Percentiles rank a stretch among this genome's conserved stretches.
phyloP scores from a whole-genome alignment of 2,888 invertebrate genomes.

The Drosophila falleni region DNA sequence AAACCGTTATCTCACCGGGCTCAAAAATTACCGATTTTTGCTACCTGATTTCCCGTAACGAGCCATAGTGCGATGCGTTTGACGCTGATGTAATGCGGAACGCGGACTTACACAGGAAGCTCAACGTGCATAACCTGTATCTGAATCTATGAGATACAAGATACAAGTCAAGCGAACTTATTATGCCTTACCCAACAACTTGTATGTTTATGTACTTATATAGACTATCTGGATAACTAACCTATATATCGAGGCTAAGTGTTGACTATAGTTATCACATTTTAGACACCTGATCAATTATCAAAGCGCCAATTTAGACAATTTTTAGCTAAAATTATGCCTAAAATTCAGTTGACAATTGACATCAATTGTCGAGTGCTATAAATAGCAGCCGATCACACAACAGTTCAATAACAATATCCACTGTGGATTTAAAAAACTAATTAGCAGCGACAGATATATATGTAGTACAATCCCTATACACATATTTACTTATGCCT shows the following conservation, averaged over 20 bases:
- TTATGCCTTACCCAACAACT: conserved; percentile 18
- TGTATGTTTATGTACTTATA: background rate
- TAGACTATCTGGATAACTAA: conserved; percentile 17
- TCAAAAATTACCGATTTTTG: too few relatives aligned
- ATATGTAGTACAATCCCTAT: conserved; percentile 8
- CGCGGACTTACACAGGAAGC: conserved; percentile 44
- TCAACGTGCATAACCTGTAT: conserved; percentile 32
- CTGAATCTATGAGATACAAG: conserved; percentile 6
- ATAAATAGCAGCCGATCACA: conserved; percentile 27
- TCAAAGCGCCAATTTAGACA: conserved; percentile 20
- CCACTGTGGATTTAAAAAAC: conserved; percentile 30
- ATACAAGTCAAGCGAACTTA: conserved; percentile 6
- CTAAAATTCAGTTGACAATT: conserved; percentile 31
- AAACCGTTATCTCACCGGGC: background rate
- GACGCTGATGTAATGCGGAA: conserved; percentile 60
- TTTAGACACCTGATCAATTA: conserved; percentile 23
- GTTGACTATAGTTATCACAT: conserved; percentile 19
- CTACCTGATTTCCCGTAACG: too few relatives aligned
- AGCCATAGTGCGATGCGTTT: conserved; percentile 47
- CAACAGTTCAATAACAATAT: conserved; percentile 15
- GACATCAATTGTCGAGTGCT: conserved; percentile 21
- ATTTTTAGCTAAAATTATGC: conserved; percentile 35
- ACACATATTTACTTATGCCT: conserved; percentile 10
- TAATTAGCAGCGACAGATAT: conserved; percentile 32
- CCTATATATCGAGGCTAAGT: conserved; percentile 11